These are phyloP conservation scores for Choloepus hoffmanni DNA, from an alignment of 2,113 vertebrate genomes.

Conservation along the genomic window DNA sequence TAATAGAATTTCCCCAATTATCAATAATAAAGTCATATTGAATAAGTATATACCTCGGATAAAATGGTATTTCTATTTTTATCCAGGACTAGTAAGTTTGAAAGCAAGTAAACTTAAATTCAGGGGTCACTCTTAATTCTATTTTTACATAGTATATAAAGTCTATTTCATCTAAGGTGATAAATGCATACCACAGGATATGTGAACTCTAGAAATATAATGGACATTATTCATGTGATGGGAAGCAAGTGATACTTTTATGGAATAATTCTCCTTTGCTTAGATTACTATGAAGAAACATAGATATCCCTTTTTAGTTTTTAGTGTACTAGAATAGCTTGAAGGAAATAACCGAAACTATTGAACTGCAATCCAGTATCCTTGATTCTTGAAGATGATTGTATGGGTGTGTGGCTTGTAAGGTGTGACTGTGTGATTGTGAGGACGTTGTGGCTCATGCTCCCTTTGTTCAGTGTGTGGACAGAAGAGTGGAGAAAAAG, in stretches of 20 bases:
- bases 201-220: neutral
- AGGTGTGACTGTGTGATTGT: too few species aligned
- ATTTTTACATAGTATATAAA: neutral
- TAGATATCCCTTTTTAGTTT: too few species aligned
- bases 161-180: neutral
- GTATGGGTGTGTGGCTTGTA: too few species aligned
- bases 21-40: neutral
- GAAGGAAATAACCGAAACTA: too few species aligned
- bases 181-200: neutral
- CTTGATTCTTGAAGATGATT: too few species aligned
- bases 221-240: neutral
- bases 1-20: neutral
- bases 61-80: neutral
- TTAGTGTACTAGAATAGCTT: too few species aligned
- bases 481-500: too few species aligned
- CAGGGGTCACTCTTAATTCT: neutral
- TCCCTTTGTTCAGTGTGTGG: too few species aligned
- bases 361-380: too few species aligned
- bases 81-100: neutral
- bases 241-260: neutral
- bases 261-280: neutral
- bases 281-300: neutral
- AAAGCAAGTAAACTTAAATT: slow-evolving; percentile 14
- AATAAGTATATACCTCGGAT: neutral
- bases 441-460: too few species aligned